phyloP scores from a whole-genome alignment of 2,888 invertebrate genomes.

The Drosophila hamatofila region DNA sequence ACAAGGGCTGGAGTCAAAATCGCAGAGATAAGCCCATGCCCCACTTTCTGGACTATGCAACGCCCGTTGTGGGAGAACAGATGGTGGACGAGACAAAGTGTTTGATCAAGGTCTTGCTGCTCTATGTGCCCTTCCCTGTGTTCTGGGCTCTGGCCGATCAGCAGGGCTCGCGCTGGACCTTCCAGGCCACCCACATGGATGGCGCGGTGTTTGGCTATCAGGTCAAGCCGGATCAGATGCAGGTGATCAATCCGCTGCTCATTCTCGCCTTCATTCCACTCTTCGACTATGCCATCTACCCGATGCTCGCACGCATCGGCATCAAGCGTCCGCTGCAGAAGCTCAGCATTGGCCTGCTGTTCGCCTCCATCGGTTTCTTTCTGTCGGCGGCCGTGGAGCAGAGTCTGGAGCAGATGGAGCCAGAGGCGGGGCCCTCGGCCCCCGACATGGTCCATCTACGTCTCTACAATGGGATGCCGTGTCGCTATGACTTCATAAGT shows the following conservation, averaged over 20 bases:
- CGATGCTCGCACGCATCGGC: conserved; percentile 75
- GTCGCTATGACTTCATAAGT: conserved; percentile 86
- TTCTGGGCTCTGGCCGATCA: conserved; percentile 98
- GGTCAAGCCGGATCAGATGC: conserved; percentile 97
- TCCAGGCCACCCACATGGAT: conserved; percentile 95
- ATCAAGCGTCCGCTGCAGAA: conserved; percentile 84
- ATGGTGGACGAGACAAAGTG: conserved; percentile 90
- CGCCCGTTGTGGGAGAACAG: conserved; percentile 90
- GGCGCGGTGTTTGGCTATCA: conserved; percentile 87
- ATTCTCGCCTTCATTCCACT: conserved; percentile 94
- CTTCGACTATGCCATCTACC: conserved; percentile 88
- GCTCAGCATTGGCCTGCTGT: conserved; percentile 90
- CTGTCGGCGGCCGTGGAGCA: conserved; percentile 94
- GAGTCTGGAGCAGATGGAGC: conserved; percentile 89
- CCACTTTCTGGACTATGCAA: conserved; percentile 96
- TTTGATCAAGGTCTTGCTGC: conserved; percentile 90
- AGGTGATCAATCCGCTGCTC: conserved; percentile 95
- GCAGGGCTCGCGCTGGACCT: conserved; percentile 96
- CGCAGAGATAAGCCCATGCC: conserved; percentile 87
- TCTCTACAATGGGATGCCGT: conserved; percentile 89
- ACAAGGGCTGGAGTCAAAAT: conserved; percentile 71
- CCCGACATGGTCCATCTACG: conserved; percentile 88
- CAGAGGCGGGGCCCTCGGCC: conserved; percentile 86
- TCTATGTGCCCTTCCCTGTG: conserved; percentile 94
- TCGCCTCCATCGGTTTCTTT: conserved; percentile 93